Base-by-base conservation (phyloP, 2,113 vertebrate species). In the Aptenodytes patagonicus region DNA sequence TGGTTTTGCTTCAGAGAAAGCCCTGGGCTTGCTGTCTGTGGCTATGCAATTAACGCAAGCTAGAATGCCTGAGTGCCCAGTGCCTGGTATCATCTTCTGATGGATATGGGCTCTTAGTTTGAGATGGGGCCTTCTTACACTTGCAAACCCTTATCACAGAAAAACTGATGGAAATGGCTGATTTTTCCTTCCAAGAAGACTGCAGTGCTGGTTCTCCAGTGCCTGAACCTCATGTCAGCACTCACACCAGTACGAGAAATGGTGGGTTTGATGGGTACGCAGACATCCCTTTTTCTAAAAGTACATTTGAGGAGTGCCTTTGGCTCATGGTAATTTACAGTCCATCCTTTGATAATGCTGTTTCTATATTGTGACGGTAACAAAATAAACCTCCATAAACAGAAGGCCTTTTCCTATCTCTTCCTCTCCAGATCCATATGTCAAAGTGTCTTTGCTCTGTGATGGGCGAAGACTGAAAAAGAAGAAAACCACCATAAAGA, bases 401-500 rank as follows among this genome's bases (percentile, higher is more conserved):
- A 80, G 70, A 79, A 83, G 16, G 26, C 36, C 16, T 91, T 70
- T 29, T 54, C 61, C 76, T 85, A 0, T 91, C 47, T 81, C 47
- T 71, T 66, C 38, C 68, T 92, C 36, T 77, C 66, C 75, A 98
- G 99, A 99, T 98, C 99, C 99, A 0, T 99, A 99, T 16, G 99
- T 99, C 93, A 99, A 99, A 97, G 99, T 99, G 83, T 99, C 99
- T 73, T 98, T 99, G 93, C 99, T 99, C 49, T 99, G 99, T 83
- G 99, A 99, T 2, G 99, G 99, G 51, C 98, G 99, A 75, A 99
- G 99, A 42, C 98, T 99, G 96, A 99, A 99, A 97, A 99, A 99
- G 98, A 99, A 99, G 98, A 99, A 99, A 98, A 99, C 99, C 6
- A 99, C 99, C 96, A 99, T 99, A 52, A 99, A 99, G 96, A 99